Evolutionary conservation across 2,797 vertebrate genomes (phyloP), one percentile per base, ranked within the genome.

Genomic region (Okamejei kenojei): DNA sequence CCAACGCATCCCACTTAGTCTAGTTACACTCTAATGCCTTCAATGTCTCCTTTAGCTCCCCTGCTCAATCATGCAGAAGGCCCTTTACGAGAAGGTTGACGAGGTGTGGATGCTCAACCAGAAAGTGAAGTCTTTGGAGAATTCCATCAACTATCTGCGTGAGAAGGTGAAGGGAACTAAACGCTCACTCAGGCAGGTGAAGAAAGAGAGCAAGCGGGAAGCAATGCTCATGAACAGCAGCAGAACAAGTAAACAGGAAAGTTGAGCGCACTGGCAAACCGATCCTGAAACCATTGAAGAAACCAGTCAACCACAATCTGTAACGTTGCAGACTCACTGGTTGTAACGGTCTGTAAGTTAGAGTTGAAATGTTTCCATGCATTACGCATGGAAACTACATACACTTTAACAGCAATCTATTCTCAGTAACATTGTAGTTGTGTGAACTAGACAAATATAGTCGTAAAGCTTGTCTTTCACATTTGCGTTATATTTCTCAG

Each of bases 81-180:
- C 97, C 93, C 95, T 98, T 93, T 97, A 97, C 54, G 97, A 97
- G 94, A 97, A 98, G 93, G 97, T 97, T 93, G 97, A 98, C 94
- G 95, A 95, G 80, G 97, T 97, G 90, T 96, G 95, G 95, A 96
- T 95, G 10, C 96, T 97, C 81, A 97, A 97, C 68, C 96, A 97
- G 95, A 96, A 97, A 94, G 97, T 98, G 74, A 96, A 97, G 2
- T 94, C 95, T 63, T 94, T 98, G 94, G 97, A 98, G 95, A 97
- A 97, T 95, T 95, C 97, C 94, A 98, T 97, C 81, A 95, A 96
- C 90, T 97, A 98, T 95, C 96, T 98, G 94, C 95, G 95, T 93
- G 97, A 97, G 94, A 97, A 97, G 94, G 97, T 98, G 94, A 97
- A 97, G 95, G 45, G 45, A 54, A 54, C 5, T 54, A 54, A 54